Percentiles rank a stretch among this genome's conserved stretches.
phyloP scores from a whole-genome alignment of 2,888 invertebrate genomes.

The Ischnus inquisitorius region DNA sequence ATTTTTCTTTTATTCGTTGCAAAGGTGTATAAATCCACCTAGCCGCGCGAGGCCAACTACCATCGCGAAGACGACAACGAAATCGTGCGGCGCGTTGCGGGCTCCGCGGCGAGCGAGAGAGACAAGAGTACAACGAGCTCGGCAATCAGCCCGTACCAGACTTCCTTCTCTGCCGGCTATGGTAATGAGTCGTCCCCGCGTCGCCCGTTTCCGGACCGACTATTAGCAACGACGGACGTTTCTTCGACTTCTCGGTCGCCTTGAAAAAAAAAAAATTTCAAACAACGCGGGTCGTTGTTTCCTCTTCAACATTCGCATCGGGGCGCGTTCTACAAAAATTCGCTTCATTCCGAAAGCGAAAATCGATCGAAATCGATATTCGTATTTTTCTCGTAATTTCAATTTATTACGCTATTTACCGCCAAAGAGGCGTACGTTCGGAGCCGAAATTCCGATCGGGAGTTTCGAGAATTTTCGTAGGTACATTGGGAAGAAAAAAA shows the following conservation, averaged over 20 bases:
- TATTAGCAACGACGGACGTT: conserved; percentile 32
- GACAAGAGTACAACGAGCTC: conserved; percentile 31
- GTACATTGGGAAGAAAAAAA: no score
- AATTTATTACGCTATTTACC: no score
- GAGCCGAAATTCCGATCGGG: no score
- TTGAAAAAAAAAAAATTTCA: background rate
- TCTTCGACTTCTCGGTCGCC: conserved; percentile 12
- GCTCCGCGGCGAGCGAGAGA: background rate
- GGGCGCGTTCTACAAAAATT: no score
- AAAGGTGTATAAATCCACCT: conserved; percentile 40
- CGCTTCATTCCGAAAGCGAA: no score
- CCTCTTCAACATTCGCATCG: background rate
- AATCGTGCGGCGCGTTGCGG: background rate
- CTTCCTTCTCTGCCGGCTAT: conserved; percentile 69
- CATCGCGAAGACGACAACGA: conserved; percentile 6
- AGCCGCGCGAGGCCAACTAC: conserved; percentile 46
- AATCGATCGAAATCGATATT: no score
- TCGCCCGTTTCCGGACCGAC: conserved; percentile 71
- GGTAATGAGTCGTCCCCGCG: conserved; percentile 66
- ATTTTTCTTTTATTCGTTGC: background rate
- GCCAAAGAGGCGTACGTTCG: no score
- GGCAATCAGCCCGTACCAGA: conserved; percentile 65
- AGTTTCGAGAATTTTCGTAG: no score
- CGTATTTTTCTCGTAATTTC: no score
- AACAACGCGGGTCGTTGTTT: background rate